A percentile compares a stretch with the other conserved stretches of the same genome.
phyloP scores from a whole-genome alignment of 2,797 vertebrate genomes.

The Thamnophis elegans region DNA sequence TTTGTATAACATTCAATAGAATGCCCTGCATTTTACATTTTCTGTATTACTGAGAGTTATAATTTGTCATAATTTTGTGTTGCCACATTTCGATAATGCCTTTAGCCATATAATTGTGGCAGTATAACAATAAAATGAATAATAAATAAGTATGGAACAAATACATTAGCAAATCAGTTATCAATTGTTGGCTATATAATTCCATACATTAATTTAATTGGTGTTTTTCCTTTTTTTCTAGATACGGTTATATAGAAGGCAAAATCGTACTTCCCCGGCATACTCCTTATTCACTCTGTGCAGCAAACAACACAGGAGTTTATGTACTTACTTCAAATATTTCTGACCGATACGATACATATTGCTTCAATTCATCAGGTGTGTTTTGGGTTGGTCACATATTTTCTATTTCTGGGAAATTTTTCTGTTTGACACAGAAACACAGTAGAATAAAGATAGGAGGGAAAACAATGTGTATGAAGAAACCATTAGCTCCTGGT shows the following conservation, averaged over 20 bases:
- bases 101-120: background rate
- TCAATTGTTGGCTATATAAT: background rate
- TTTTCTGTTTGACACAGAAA: background rate
- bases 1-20: background rate
- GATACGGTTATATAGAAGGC: constrained; percentile 82
- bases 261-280: constrained; percentile 79
- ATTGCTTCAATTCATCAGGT: constrained; percentile 85
- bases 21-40: background rate
- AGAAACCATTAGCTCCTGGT: background rate
- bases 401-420: background rate
- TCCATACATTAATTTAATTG: background rate
- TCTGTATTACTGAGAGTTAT: background rate
- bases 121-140: background rate
- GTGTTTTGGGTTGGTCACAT: constrained; percentile 14
- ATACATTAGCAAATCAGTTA: background rate
- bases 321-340: constrained; percentile 45
- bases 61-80: background rate
- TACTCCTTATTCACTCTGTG: constrained; percentile 73
- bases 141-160: background rate
- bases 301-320: constrained; percentile 76
- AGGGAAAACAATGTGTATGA: background rate
- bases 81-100: background rate
- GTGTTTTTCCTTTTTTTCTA: constrained; percentile 55
- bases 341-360: constrained; percentile 70
- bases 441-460: background rate